Evolutionary conservation across 2,113 vertebrate genomes (phyloP), one percentile per base, ranked within the genome.

Genomic region (Tretioscincus oriximinensis): DNA sequence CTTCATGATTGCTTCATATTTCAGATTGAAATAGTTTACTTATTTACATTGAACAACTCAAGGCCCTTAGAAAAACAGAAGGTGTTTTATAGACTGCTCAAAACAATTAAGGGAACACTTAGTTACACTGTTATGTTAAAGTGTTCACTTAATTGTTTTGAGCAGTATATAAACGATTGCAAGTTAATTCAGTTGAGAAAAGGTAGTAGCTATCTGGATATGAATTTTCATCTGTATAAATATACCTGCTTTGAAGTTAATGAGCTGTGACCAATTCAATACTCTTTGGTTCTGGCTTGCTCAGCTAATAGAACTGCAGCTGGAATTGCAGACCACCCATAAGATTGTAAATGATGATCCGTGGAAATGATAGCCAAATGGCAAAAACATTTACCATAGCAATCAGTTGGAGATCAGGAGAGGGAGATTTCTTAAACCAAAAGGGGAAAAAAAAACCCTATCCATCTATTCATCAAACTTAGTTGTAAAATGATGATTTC

Each of bases 11-110:
- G 63, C 61, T 73, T 75, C 22, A 45, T 20, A 75, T 70, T 84
- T 75, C 54, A 69, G 71, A 74, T 63, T 28, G 72, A 84, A 84
- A 75, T 63, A 75, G 54, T 69, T 68, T 74, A 45, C 49, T n/a
- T 84, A 54, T 63, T 35, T 35, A 74, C 35, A 79, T 84, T 80
- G 69, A 79, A 70, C 54, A 14, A 49, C 51, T 63, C 58, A 22
- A 51, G 41, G 65, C 61, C 70, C 74, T 21, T 75, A 79, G 71
- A 70, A 84, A 49, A 20, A 49, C 7, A 1, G 21, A 35, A 51
- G 5, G 7, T 4, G 9, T n/a, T 12, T 9, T 20, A 18, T 2
- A 7, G n/a, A n/a, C n/a, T n/a, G n/a, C n/a, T n/a, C n/a, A n/a
- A n/a, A n/a, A n/a, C n/a, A n/a, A n/a, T n/a, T n/a, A n/a, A n/a